These are phyloP conservation scores for Schizaphis graminum DNA, from an alignment of 2,888 invertebrate genomes.

Conservation along the genomic window DNA sequence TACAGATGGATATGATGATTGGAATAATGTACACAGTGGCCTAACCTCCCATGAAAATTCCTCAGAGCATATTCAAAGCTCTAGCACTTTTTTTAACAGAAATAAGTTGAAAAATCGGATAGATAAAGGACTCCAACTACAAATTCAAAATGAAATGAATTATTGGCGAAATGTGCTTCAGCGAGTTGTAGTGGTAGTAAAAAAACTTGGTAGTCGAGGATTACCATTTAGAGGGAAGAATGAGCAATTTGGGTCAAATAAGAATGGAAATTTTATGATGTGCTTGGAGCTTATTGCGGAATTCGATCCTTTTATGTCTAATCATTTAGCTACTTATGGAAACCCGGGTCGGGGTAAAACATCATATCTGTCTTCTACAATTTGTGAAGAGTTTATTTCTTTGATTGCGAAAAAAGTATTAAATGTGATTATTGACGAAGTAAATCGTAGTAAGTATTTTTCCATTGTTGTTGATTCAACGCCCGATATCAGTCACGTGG, in stretches of 20 bases:
- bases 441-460: too few relatives aligned
- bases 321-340: conserved; percentile 54
- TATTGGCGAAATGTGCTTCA: conserved; percentile 50
- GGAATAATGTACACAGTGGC: conserved; percentile 39
- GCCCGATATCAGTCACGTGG: too few relatives aligned
- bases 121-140: conserved; percentile 24
- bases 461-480: too few relatives aligned
- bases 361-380: conserved; percentile 1
- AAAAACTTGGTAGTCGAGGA: conserved; percentile 39
- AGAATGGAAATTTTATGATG: conserved; percentile 62
- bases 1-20: conserved; percentile 13
- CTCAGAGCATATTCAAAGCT: conserved; percentile 5
- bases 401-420: too few relatives aligned
- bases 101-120: conserved; percentile 35
- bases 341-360: conserved; percentile 46
- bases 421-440: too few relatives aligned
- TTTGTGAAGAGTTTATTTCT: too few relatives aligned
- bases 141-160: conserved; percentile 52
- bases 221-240: conserved; percentile 57
- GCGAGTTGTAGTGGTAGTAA: conserved; percentile 56
- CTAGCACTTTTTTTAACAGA: conserved; percentile 22
- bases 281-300: conserved; percentile 51
- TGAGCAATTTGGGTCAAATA: conserved; percentile 52
- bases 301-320: conserved; percentile 61
- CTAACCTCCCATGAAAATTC: conserved; percentile 57